phyloP scores from a whole-genome alignment of 2,113 vertebrate species.

The Manacus vitellinus region DNA sequence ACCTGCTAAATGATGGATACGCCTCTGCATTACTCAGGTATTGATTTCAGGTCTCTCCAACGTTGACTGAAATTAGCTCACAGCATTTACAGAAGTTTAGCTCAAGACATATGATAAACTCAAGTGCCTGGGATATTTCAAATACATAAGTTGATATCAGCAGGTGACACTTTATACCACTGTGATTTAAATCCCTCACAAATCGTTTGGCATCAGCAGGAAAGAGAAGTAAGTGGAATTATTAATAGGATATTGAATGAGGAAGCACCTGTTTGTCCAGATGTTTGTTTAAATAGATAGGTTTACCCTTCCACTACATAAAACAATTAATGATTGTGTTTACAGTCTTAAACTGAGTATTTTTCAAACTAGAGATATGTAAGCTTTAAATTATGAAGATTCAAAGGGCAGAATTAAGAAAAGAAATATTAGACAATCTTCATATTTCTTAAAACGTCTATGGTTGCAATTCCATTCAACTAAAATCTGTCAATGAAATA shows the following conservation, averaged over 20 bases:
- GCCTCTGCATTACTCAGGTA: neutral
- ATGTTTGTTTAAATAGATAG: conserved; percentile 13
- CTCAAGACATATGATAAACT: neutral
- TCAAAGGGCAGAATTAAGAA: neutral
- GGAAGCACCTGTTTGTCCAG: conserved; percentile 37
- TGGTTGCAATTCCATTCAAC: neutral
- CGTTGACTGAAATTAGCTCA: neutral
- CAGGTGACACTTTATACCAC: conserved; percentile 3
- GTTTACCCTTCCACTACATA: neutral
- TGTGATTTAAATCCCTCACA: conserved; percentile 47
- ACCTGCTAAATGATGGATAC: neutral
- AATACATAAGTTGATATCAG: neutral
- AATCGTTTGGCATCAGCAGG: neutral
- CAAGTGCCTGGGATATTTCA: neutral
- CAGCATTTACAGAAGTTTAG: neutral
- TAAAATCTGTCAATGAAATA: neutral
- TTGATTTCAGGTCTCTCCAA: neutral
- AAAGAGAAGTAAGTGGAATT: neutral
- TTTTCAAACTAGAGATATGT: neutral
- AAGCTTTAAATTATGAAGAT: neutral
- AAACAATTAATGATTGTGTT: neutral
- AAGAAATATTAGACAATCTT: neutral
- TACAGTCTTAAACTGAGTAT: neutral
- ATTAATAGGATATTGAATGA: conserved; percentile 21
- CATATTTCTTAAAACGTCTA: neutral